Evolutionary conservation across 2,888 invertebrate genomes (phyloP), one percentile per base, ranked within the genome.

Genomic region (Drosophila pullipes): DNA sequence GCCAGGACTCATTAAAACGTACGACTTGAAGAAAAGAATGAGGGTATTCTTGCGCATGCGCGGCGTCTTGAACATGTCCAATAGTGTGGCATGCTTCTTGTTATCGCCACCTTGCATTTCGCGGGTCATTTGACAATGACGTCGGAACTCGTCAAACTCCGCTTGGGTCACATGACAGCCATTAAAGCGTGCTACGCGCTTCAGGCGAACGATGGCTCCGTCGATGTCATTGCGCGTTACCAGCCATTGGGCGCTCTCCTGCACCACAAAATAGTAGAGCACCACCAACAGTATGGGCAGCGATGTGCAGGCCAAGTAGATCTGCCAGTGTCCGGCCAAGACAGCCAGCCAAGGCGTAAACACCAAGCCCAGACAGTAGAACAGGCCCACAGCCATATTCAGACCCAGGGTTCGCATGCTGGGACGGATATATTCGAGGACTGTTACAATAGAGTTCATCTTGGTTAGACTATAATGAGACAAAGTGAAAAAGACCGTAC

Each of bases 211-310:
- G 3, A 95, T 94, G 11, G 95, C 95, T 44, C 94, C 93, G 52
- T 94, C 94, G 1, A 94, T 91, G 74, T 94, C 93, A 35, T 95
- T 94, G 81, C 94, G 94, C 65, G 95, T 94, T 4, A 95, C 94
- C 57, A 95, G 90, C 95, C 95, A 95, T 79, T 95, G 94, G 0
- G 95, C 95, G 80, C 95, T 95, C 91, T 95, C 95, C n/a, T 95
- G 95, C 28, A 94, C 94, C 54, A 95, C 89, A 50, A 94, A 94
- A 78, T 95, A 95, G 82, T 94, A 95, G 4, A 92, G 69, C 10
- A 94, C 82, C 37, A 95, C 93, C 31, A 93, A 80, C 1, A 94
- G 78, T 60, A 95, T 94, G 22, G 95, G 95, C 68, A 95, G 74
- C 5, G 95, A 94, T 6, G 95, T 94, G 69, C 94, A 93, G 22